phyloP scores from a whole-genome alignment of 2,113 vertebrate genomes.

The Tychaedon coryphoeus region DNA sequence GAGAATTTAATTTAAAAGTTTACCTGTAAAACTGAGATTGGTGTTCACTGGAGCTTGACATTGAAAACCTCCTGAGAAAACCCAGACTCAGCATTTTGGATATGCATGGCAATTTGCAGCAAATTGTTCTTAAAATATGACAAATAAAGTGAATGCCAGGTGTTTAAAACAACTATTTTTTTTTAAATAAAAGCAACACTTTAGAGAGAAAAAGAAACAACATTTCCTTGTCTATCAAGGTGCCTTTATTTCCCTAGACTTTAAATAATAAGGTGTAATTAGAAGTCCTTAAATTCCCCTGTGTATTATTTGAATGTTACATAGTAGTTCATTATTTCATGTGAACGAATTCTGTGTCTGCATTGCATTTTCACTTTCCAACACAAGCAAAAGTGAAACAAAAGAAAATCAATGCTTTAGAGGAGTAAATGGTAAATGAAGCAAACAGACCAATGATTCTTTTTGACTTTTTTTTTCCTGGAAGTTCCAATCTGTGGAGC shows the following conservation, averaged over 20 bases:
- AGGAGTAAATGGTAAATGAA: not conserved
- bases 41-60: not conserved
- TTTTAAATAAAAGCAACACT: not conserved
- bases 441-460: not conserved
- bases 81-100: not conserved
- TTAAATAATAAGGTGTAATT: not conserved
- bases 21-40: not conserved
- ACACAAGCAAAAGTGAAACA: not conserved
- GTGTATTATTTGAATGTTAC: not conserved
- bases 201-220: not conserved
- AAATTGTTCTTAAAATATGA: not conserved
- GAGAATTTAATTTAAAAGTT: not conserved
- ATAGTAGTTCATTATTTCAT: not conserved
- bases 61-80: not conserved
- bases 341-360: not conserved
- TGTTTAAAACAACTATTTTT: not conserved
- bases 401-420: conserved; percentile 5
- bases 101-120: not conserved
- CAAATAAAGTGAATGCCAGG: not conserved
- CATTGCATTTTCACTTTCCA: not conserved
- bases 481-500: not conserved
- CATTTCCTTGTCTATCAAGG: not conserved
- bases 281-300: not conserved
- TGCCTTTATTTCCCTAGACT: not conserved
- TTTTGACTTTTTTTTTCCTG: not conserved